phyloP scores from a whole-genome alignment of 2,113 vertebrate genomes.

The Paramormyrops kingsleyae region DNA sequence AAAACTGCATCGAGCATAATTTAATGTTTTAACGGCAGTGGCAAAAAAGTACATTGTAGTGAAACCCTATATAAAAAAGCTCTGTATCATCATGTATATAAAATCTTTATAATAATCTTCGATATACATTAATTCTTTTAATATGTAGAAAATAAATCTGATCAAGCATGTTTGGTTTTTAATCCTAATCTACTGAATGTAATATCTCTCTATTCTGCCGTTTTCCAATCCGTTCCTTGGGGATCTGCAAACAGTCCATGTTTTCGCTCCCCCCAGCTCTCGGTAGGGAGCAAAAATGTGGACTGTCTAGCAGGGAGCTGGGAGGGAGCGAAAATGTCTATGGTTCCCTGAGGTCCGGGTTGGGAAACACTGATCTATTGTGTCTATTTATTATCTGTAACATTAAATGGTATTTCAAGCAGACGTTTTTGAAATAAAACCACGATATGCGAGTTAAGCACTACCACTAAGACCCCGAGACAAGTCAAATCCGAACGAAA shows the following conservation, averaged over 20 bases:
- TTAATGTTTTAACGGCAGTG: background rate
- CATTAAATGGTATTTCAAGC: background rate
- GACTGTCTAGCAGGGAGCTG: background rate
- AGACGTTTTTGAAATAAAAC: background rate
- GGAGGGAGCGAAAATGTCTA: background rate
- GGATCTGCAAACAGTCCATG: background rate
- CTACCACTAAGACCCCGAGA: background rate
- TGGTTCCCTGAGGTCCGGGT: background rate
- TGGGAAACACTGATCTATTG: background rate
- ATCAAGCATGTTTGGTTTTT: too few relatives aligned
- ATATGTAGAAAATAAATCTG: too few relatives aligned
- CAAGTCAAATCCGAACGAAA: background rate
- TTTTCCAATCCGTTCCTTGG: background rate
- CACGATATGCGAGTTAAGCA: background rate
- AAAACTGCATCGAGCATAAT: background rate
- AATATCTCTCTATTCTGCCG: background rate
- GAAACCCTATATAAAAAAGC: background rate
- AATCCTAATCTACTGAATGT: background rate
- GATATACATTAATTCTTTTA: too few relatives aligned
- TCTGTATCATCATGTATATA: background rate
- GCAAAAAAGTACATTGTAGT: background rate
- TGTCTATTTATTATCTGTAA: background rate
- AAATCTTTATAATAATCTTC: background rate
- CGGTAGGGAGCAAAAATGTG: background rate
- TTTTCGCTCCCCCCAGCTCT: background rate